Evolutionary conservation across 1,140 invertebrate genomes (phyloP).

Genomic region (Lepidurus apus): DNA sequence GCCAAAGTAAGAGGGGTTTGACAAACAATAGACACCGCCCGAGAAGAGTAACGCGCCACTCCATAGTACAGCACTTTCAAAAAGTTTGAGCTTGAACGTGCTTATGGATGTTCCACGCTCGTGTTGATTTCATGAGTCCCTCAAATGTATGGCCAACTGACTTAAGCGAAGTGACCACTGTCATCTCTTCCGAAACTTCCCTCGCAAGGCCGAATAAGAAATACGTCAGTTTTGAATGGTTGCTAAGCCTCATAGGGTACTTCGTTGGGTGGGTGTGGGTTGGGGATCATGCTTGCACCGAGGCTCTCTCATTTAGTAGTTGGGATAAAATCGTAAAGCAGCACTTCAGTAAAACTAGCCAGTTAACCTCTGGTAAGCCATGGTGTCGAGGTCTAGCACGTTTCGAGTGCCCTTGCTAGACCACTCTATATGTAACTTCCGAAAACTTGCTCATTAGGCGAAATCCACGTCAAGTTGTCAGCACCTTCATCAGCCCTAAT

Average conservation of each 20-base stretch:
- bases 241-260: too few relatives aligned
- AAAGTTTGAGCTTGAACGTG: neutral
- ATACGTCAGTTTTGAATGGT: too few relatives aligned
- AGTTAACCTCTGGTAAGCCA: neutral
- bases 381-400: neutral
- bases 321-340: neutral
- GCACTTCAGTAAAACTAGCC: neutral
- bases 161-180: too few relatives aligned
- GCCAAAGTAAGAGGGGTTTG: neutral
- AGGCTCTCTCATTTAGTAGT: neutral
- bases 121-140: neutral
- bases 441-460: neutral
- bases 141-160: neutral
- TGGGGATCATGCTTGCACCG: too few relatives aligned
- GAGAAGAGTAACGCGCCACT: neutral
- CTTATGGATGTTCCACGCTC: constrained; percentile 14
- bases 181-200: too few relatives aligned
- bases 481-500: constrained; percentile 9
- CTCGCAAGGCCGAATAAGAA: too few relatives aligned
- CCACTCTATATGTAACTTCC: neutral
- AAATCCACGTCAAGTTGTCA: constrained; percentile 2
- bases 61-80: neutral
- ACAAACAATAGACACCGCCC: neutral
- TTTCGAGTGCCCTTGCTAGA: neutral
- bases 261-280: too few relatives aligned